phyloP scores from a whole-genome alignment of 2,888 invertebrate genomes.

The Meliscaeva auricollis region DNA sequence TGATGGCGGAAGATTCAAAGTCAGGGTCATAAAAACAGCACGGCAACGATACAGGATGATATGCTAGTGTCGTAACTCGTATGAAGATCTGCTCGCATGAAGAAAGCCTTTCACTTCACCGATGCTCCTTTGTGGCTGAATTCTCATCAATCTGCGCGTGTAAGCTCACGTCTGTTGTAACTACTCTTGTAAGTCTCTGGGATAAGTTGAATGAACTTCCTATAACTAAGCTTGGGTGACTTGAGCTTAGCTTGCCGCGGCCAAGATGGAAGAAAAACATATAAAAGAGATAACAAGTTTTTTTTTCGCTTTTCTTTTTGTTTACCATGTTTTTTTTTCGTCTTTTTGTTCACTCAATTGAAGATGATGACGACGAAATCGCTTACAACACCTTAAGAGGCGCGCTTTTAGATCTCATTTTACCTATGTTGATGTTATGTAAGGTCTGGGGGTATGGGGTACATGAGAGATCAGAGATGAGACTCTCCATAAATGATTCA shows the following conservation, averaged over 20 bases:
- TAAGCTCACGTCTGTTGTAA: slow-evolving; percentile 26
- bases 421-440: slow-evolving; percentile 40
- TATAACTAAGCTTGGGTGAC: slow-evolving; percentile 50
- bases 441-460: slow-evolving; percentile 2
- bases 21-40: slow-evolving; percentile 69
- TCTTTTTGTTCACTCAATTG: slow-evolving; percentile 1
- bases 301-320: slow-evolving; percentile 23
- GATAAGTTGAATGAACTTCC: slow-evolving; percentile 67
- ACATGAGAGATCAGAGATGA: not conserved
- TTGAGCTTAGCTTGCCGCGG: slow-evolving; percentile 48
- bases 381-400: slow-evolving; percentile 41
- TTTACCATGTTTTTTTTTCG: not conserved
- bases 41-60: slow-evolving; percentile 6
- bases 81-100: slow-evolving; percentile 13
- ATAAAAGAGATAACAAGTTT: slow-evolving; percentile 68
- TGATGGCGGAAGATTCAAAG: slow-evolving; percentile 58
- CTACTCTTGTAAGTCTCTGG: slow-evolving; percentile 13
- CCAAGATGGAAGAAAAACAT: slow-evolving; percentile 52
- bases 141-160: slow-evolving; percentile 50
- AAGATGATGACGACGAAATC: not conserved
- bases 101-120: slow-evolving; percentile 68
- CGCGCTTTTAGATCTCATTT: slow-evolving; percentile 46
- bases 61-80: slow-evolving; percentile 45
- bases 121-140: slow-evolving; percentile 7
- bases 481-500: slow-evolving; percentile 14